Evolutionary conservation across 2,113 vertebrate species (phyloP), one percentile per base, ranked within the genome.

Genomic region (Odontesthes bonariensis): DNA sequence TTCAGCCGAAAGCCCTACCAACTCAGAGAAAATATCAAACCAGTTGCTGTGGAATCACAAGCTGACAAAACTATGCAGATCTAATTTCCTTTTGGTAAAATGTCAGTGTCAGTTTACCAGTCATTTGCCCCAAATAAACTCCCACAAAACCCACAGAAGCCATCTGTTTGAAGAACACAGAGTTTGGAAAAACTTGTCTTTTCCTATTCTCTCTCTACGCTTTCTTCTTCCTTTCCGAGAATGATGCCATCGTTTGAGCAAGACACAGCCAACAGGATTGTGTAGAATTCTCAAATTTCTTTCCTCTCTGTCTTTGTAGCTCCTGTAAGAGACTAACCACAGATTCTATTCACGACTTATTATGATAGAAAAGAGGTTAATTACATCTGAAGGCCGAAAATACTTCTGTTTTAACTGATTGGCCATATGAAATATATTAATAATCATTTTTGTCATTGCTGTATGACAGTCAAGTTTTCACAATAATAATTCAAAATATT

Each of bases 51-150:
- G 49, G 66, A 72, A 35, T 20, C 42, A 16, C 47, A 42, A 16
- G 23, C 69, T 61, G 56, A 69, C 40, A 66, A 51, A 40, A 53
- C 69, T 63, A 62, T 54, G 54, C 22, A 68, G 76, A 79, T 83
- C 73, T 75, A 8, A 82, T 88, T 86, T 87, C 52, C 70, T 67
- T 27, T 6, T 19, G n/a, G 8, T 35, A 16, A 19, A 38, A 72
- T 66, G 33, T 57, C 35, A 40, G 31, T 19, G 60, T 71, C n/a
- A n/a, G n/a, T n/a, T n/a, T n/a, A n/a, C n/a, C n/a, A n/a, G n/a
- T n/a, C n/a, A n/a, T 63, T 23, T 49, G 55, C 52, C 73, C 27
- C 27, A 6, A 38, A 47, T 51, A 71, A 47, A 42, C 32, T 58
- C 64, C 20, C 67, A 49, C 52, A 66, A 52, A 81, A 70, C 33